Evolutionary conservation across 2,888 invertebrate species (phyloP), one percentile per base, ranked within the genome.

Genomic region (Lordiphosa andalusiaca): DNA sequence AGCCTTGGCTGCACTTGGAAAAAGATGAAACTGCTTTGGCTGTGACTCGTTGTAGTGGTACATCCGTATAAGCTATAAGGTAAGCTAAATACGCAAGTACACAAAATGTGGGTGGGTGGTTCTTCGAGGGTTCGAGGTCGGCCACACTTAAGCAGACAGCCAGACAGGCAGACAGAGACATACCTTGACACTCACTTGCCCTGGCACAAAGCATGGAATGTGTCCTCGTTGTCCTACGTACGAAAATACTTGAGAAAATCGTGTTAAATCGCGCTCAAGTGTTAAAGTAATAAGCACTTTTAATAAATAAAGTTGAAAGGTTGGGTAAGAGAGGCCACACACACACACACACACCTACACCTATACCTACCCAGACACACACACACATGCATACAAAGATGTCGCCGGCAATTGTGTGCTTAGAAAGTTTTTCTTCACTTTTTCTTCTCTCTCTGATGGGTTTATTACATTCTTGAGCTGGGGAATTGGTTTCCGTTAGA

Each of bases 201-300:
- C 48, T 53, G 52, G 47, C 46, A 53, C 36, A 42, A 16, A 53
- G 60, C 49, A 58, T 41, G 60, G 50, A 69, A 68, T 78, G 70
- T 83, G 55, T 67, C 64, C 60, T 65, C 60, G 68, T 61, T 62
- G 62, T 66, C 62, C 60, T 60, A 55, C 44, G 53, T 49, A 58
- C 60, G 53, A 84, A 80, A 83, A 80, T 83, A 70, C 85, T 84
- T 80, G 70, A 84, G 74, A 55, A 80, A 85, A 80, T 85, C 81
- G 85, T 85, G 85, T 83, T 80, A 85, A 80, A 83, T 85, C 81
- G 80, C 85, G 85, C 73, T 83, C 77, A 83, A 80, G 81, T 80
- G 77, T 76, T 84, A 80, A 80, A 73, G 77, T 76, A 80, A 84
- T 84, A 80, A 83, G 81, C 84, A 80, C 72, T 83, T 85, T 80